Conservation (phyloP, 2,113 vertebrate species). For the Vicugna pacos region DNA sequence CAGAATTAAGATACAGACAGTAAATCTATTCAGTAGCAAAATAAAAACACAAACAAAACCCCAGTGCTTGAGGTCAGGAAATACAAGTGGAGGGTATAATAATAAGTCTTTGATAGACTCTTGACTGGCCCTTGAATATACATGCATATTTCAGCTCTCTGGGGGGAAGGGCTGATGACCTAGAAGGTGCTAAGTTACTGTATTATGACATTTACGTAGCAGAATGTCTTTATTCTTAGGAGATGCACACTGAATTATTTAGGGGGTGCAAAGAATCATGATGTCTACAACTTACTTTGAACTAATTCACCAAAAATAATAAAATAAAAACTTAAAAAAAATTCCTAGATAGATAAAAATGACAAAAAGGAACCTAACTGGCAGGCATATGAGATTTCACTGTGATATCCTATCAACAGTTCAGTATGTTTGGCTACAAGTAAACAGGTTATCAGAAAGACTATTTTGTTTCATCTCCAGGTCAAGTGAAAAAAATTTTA, state of each 20-base stretch:
- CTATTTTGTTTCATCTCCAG: neutral
- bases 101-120: neutral
- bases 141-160: neutral
- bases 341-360: neutral
- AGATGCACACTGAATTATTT: neutral
- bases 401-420: neutral
- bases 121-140: neutral
- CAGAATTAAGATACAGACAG: neutral
- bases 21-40: neutral
- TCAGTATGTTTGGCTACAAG: neutral
- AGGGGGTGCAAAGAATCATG: neutral
- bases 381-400: neutral
- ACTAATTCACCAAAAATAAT: neutral
- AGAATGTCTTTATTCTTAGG: neutral
- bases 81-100: neutral
- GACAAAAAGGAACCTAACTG: neutral
- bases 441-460: neutral
- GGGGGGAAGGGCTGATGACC: neutral
- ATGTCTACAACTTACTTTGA: neutral
- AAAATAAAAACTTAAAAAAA: neutral
- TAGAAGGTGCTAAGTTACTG: neutral
- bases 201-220: neutral
- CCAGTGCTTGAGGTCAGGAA: neutral
- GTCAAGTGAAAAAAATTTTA: neutral
- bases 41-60: neutral